A percentile compares a stretch with the other conserved stretches of the same genome.
phyloP scores from a whole-genome alignment of 2,888 invertebrate species.

The Calameuta filiformis region DNA sequence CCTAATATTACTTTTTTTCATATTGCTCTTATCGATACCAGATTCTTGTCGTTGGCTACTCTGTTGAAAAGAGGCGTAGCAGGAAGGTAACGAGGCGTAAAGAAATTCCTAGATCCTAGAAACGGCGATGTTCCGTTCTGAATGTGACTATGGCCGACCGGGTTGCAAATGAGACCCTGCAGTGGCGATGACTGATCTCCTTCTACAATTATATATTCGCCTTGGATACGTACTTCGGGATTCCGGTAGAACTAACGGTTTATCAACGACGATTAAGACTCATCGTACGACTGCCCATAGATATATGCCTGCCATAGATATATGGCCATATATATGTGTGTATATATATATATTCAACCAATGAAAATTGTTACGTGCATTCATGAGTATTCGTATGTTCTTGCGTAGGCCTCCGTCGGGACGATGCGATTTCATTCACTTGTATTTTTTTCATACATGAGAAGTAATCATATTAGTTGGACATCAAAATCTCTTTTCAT shows the following conservation, averaged over 20 bases:
- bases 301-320: not conserved
- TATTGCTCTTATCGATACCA: not conserved
- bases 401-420: not conserved
- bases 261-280: not conserved
- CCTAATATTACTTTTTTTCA: not conserved
- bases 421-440: too few relatives aligned
- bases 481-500: too few relatives aligned
- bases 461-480: too few relatives aligned
- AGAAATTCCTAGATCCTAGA: conserved; percentile 16
- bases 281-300: not conserved
- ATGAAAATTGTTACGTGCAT: not conserved
- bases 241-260: not conserved
- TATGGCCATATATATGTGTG: too few relatives aligned
- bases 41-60: not conserved
- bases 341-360: not conserved
- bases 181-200: not conserved
- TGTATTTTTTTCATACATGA: too few relatives aligned
- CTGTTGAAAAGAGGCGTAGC: not conserved
- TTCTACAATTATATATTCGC: not conserved
- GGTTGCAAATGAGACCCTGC: conserved; percentile 11
- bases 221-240: not conserved
- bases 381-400: not conserved
- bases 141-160: conserved; percentile 16
- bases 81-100: conserved; percentile 18
- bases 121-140: conserved; percentile 29